A percentile compares a stretch with the other conserved stretches of the same genome.
These are phyloP conservation scores for Chamaetylas fuelleborni DNA, from an alignment of 2,113 vertebrate species.

Conservation along the genomic window DNA sequence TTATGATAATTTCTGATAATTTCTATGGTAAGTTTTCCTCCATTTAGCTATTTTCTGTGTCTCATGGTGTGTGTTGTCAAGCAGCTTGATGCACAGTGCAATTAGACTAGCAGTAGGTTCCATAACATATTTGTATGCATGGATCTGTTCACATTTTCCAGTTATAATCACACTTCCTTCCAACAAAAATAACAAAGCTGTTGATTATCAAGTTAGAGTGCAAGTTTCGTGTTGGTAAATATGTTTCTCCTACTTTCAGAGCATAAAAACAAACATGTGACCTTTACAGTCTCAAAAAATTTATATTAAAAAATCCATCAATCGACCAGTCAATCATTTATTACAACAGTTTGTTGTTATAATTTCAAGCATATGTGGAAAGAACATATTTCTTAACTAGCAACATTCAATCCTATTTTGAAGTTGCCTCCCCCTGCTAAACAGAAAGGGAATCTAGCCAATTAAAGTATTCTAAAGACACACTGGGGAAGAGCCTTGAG, in stretches of 20 bases:
- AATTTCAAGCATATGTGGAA: background rate
- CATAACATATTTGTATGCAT: background rate
- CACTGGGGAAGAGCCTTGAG: background rate
- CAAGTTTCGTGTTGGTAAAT: constrained; percentile 36
- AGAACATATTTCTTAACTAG: constrained; percentile 16
- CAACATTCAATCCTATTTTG: background rate
- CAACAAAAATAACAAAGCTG: constrained; percentile 35
- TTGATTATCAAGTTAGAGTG: constrained; percentile 10
- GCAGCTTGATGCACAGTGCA: background rate
- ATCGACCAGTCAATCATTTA: background rate
- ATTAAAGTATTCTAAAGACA: background rate
- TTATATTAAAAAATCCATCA: constrained; percentile 1
- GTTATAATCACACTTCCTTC: background rate
- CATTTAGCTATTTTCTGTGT: background rate
- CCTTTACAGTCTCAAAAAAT: background rate
- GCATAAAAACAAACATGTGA: constrained; percentile 15
- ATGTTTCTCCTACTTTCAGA: background rate
- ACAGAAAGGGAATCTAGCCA: background rate
- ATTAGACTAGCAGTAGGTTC: background rate
- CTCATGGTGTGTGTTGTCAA: background rate
- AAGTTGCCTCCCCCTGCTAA: background rate
- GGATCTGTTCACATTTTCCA: constrained; percentile 19
- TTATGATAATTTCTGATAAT: background rate
- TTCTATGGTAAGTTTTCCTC: background rate
- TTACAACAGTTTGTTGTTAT: background rate